Evolutionary conservation across 1,140 invertebrate species (phyloP), one percentile per base, ranked within the genome.

Genomic region (Bactericera cockerelli): DNA sequence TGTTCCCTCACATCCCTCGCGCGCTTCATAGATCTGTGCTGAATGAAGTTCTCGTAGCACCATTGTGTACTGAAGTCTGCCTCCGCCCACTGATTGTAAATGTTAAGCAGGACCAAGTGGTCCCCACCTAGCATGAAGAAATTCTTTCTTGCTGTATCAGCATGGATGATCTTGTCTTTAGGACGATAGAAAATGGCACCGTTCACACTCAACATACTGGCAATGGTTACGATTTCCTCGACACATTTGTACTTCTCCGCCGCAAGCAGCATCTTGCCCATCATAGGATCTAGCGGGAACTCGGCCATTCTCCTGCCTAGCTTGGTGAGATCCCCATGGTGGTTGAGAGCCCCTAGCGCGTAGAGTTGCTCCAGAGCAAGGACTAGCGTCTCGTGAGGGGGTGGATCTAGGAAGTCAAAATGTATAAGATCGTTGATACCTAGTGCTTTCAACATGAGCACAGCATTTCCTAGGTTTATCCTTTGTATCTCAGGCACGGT

Each of bases 41-140:
- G 97, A 65, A 99, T 93, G 68, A 93, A 99, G 74, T 99, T 98
- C 74, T 99, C 96, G 68, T 91, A 97, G 72, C 97, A 99, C 95
- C 95, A 98, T 70, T 96, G 92, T 0, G 87, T 89, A 26, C 89
- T 93, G 70, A 83, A 93, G 62, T 92, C 90, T 0, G 89, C 86
- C 62, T 93, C 89, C 14, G 81, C 82, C 93, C 93, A 97, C 67
- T 93, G 91, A 73, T 93, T 94, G 68, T 97, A 99, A 36, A 99
- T 88, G 76, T 97, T 98, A 60, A 98, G 75, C 22, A 99, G 74
- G 14, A 90, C 94, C 10, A 99, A 74, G 75, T 99, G 96, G 76
- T 99, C 96, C 1, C 96, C 95, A 59, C 86, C 86, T 14, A 81
- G 79, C 62, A 87, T 80, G 70, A 95, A 94, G 68, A 96, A 96